Percentiles rank a stretch among this genome's conserved stretches.
These are phyloP conservation scores for Bungarus multicinctus DNA, from an alignment of 2,113 vertebrate genomes.

Conservation along the genomic window DNA sequence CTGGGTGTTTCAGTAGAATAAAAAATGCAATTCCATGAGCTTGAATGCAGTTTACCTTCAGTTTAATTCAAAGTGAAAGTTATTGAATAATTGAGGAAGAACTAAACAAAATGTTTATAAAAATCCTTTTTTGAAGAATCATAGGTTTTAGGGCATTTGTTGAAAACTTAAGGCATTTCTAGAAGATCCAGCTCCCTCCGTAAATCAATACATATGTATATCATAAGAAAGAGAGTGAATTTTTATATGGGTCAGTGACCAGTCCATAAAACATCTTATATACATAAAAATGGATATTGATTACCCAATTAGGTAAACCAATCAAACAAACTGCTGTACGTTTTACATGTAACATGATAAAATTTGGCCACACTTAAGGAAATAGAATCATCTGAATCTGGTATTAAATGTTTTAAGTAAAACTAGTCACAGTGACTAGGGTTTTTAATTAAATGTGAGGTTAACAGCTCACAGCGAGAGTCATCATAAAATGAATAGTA, in stretches of 20 bases:
- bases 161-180: not conserved
- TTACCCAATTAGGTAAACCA: not conserved
- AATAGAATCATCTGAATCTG: not conserved
- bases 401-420: not conserved
- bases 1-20: not conserved
- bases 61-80: not conserved
- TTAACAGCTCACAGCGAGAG: not conserved
- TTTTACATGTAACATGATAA: not conserved
- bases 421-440: not conserved
- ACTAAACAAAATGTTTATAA: not conserved
- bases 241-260: not conserved
- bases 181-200: too few species aligned
- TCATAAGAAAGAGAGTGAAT: not conserved
- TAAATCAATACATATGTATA: not conserved
- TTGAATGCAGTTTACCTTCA: not conserved
- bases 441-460: not conserved
- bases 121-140: not conserved
- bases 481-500: not conserved
- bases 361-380: not conserved
- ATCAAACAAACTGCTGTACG: not conserved
- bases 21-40: not conserved
- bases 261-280: not conserved
- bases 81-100: not conserved
- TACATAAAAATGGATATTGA: not conserved
- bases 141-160: not conserved